These are phyloP conservation scores for Xylota segnis DNA, from an alignment of 2,888 invertebrate genomes.

Conservation along the genomic window DNA sequence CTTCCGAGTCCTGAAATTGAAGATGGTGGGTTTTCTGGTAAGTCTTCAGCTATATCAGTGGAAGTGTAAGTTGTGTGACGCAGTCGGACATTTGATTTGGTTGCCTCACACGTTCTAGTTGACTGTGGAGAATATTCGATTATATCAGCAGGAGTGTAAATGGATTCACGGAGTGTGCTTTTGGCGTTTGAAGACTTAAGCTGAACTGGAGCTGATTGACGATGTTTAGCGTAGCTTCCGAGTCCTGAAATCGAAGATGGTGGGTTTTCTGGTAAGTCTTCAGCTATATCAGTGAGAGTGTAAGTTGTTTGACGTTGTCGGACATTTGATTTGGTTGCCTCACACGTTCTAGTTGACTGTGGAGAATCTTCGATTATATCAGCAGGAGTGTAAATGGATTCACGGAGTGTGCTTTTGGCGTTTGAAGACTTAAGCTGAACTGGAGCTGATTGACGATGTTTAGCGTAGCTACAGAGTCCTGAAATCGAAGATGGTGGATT, in stretches of 20 bases:
- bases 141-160: too few relatives aligned
- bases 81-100: not conserved
- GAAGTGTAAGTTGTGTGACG: not conserved
- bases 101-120: not conserved
- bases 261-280: not conserved
- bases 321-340: not conserved
- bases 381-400: slow-evolving; percentile 31
- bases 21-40: too few relatives aligned
- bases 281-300: not conserved
- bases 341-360: not conserved
- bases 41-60: not conserved
- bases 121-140: too few relatives aligned
- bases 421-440: not conserved
- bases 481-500: too few relatives aligned
- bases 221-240: too few relatives aligned
- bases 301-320: not conserved
- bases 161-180: too few relatives aligned
- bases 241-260: too few relatives aligned
- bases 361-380: slow-evolving; percentile 52
- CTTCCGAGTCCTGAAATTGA: too few relatives aligned
- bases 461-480: too few relatives aligned
- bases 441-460: too few relatives aligned
- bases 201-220: too few relatives aligned
- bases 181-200: too few relatives aligned
- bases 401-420: not conserved